A percentile compares a stretch with the other conserved stretches of the same genome.
phyloP scores from a whole-genome alignment of 2,797 vertebrate genomes.

The Cynopterus sphinx region DNA sequence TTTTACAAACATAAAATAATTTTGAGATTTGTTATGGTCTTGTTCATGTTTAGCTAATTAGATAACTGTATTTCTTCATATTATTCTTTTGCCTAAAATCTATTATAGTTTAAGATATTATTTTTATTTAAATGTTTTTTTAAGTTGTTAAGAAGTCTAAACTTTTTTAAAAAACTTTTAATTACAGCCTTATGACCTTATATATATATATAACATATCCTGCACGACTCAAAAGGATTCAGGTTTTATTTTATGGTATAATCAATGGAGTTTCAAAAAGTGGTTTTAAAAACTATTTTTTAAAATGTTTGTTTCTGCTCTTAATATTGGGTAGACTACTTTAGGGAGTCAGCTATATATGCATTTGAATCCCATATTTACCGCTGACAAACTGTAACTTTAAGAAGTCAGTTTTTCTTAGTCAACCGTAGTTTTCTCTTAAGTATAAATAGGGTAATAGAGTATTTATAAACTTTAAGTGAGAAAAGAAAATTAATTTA shows the following conservation, averaged over 20 bases:
- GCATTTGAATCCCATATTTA: neutral
- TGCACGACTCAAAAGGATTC: neutral
- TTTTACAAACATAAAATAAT: slow-evolving; percentile 81
- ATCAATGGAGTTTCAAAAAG: neutral
- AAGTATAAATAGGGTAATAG: neutral
- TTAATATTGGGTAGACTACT: neutral
- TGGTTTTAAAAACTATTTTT: neutral
- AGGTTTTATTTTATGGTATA: neutral
- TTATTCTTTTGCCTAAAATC: neutral
- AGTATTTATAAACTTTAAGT: neutral
- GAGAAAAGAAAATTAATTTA: neutral
- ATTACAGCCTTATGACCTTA: neutral
- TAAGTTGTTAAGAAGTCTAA: neutral
- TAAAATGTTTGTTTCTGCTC: neutral
- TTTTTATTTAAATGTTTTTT: neutral
- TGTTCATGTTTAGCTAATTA: neutral
- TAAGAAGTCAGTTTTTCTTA: neutral
- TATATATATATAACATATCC: neutral
- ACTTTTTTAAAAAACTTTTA: neutral
- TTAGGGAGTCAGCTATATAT: neutral
- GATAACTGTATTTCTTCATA: neutral
- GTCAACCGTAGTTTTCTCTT: neutral
- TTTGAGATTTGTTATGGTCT: neutral
- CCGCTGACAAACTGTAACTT: neutral
- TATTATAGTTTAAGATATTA: neutral